Evolutionary conservation across 2,888 invertebrate genomes (phyloP), one percentile per base, ranked within the genome.

Genomic region (Andrena haemorrhoa): DNA sequence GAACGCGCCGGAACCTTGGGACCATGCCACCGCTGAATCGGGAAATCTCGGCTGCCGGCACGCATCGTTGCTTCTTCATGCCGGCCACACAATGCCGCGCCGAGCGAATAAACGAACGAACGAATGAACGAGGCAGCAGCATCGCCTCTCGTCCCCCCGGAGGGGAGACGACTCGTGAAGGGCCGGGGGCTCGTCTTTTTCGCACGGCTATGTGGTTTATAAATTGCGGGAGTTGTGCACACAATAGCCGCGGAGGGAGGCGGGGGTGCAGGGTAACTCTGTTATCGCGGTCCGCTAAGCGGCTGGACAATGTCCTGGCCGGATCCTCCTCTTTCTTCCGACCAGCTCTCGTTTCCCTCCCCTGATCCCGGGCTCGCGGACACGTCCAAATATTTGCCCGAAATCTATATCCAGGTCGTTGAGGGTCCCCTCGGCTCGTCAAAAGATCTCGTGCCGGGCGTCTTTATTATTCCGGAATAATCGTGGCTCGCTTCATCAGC

Each of bases 281-380:
- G 93, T 93, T 93, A 93, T 93, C 93, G 89, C 92, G 93, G 90
- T 92, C 89, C 88, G 88, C 87, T 91, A 90, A 92, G 89, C 92
- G 87, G 84, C 86, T 89, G 92, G 88, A 87, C 93, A 92, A 92
- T 92, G 89, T 91, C 87, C 89, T 86, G 47, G 20, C 56, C 35
- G 64, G 64, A 33, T 72, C 41, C 75, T 61, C 72, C 72, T 69
- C 49, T 41, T 66, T 26, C 73, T 64, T 79, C 74, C 31, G 26
- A 20, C 53, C 23, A 68, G 26, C 63, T 26, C n/a, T n/a, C n/a
- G n/a, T n/a, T 56, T 51, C 23, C 6, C n/a, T 1, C 47, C 23
- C n/a, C 33, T 72, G 64, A 29, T 29, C 47, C 35, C 88, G 83
- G 83, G 84, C 64, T 89, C 91, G 88, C 82, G 83, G 84, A 88